Evolutionary conservation across 2,888 invertebrate species (phyloP).

Genomic region (Megaustenia siamemsis): DNA sequence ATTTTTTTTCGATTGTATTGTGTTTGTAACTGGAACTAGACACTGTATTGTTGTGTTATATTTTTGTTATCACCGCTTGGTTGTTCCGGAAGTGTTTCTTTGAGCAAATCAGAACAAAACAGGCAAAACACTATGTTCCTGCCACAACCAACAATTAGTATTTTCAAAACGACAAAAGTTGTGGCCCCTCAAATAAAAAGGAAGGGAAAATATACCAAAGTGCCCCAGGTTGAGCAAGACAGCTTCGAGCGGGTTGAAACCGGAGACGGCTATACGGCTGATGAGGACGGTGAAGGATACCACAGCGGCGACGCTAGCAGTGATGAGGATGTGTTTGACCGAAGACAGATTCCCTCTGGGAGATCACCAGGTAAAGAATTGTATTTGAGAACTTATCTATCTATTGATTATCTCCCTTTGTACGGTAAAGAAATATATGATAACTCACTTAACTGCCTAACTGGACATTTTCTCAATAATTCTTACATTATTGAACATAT

Average conservation of each 20-base stretch:
- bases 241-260: conserved; percentile 16
- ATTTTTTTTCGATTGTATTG: no score
- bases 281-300: conserved; percentile 16
- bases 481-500: no score
- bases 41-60: no score
- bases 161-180: conserved; percentile 14
- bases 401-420: conserved; percentile 5
- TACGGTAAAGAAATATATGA: no score
- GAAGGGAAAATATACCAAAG: conserved; percentile 37
- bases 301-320: not conserved
- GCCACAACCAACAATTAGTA: conserved; percentile 25
- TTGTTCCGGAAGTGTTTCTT: no score
- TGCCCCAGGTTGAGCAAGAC: conserved; percentile 31
- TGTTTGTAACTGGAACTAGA: no score
- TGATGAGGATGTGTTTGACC: conserved; percentile 40
- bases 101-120: no score
- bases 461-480: no score
- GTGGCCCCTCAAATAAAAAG: conserved; percentile 4
- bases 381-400: not conserved
- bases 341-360: not conserved
- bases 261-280: not conserved
- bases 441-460: no score
- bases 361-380: conserved; percentile 29
- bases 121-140: conserved; percentile 13
- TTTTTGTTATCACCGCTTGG: no score